Conservation (phyloP, 2,797 vertebrate genomes). For the Premnoplex brunnescens region DNA sequence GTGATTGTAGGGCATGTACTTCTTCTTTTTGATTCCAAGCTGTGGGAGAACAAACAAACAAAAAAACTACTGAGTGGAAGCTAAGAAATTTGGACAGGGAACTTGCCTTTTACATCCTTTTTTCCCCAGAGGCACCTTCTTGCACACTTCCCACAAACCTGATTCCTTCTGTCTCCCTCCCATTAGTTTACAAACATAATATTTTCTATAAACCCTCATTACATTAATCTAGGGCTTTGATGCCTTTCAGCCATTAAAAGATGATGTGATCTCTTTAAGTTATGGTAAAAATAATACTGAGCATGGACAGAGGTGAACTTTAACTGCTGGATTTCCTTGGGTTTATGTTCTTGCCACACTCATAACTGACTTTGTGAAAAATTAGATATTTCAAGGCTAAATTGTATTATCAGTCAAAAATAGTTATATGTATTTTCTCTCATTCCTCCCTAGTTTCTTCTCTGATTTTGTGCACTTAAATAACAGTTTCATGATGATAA, state of each 20-base stretch:
- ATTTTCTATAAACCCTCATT: neutral
- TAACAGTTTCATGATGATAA: neutral
- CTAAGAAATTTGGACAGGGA: neutral
- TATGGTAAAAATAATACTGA: neutral
- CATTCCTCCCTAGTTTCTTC: accelerated
- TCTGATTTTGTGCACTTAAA: neutral
- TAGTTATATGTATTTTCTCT: accelerated
- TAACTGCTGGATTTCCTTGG: neutral
- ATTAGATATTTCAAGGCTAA: neutral
- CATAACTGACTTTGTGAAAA: neutral
- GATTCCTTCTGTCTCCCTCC: neutral
- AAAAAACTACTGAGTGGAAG: neutral
- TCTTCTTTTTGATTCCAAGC: slow-evolving; percentile 83
- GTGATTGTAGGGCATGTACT: slow-evolving; percentile 84
- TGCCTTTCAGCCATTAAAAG: neutral
- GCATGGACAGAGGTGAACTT: neutral
- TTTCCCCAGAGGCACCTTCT: neutral
- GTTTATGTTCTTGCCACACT: neutral
- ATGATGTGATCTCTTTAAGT: neutral
- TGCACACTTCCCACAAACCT: neutral
- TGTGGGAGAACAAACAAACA: slow-evolving; percentile 6
- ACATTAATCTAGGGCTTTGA: neutral
- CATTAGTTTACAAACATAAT: neutral
- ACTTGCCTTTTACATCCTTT: neutral
- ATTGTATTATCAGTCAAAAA: neutral